Conservation (phyloP, 2,113 vertebrate species). For the Fulica atra region DNA sequence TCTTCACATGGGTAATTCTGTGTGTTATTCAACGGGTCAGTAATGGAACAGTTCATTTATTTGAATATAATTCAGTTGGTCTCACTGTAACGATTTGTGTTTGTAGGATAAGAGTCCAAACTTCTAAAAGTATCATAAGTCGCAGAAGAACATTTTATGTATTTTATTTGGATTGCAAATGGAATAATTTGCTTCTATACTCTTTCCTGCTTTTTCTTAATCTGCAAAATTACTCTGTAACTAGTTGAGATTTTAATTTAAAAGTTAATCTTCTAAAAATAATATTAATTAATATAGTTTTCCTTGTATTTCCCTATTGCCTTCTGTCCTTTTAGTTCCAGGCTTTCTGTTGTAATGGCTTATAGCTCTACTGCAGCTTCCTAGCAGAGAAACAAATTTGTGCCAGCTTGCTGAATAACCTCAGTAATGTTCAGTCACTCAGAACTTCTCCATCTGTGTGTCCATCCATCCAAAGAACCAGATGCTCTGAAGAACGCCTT, state of each 20-base stretch:
- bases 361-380: constrained; percentile 8
- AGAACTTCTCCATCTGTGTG: constrained; percentile 70
- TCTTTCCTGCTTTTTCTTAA: neutral
- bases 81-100: neutral
- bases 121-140: neutral
- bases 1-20: neutral
- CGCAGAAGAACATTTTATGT: neutral
- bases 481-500: constrained; percentile 55
- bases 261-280: neutral
- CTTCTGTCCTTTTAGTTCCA: constrained; percentile 18
- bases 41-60: neutral
- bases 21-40: neutral
- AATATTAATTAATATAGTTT: neutral
- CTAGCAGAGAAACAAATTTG: neutral
- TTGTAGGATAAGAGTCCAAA: neutral
- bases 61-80: neutral
- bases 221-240: neutral
- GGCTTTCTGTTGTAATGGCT: constrained; percentile 41
- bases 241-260: constrained; percentile 1
- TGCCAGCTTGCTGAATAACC: constrained; percentile 43
- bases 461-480: constrained; percentile 59
- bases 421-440: constrained; percentile 62
- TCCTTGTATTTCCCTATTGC: neutral
- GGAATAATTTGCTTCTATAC: neutral
- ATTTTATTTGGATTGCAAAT: neutral